Evolutionary conservation across 2,113 vertebrate species (phyloP), one percentile per base, ranked within the genome.

Genomic region (Syngnathus typhle): DNA sequence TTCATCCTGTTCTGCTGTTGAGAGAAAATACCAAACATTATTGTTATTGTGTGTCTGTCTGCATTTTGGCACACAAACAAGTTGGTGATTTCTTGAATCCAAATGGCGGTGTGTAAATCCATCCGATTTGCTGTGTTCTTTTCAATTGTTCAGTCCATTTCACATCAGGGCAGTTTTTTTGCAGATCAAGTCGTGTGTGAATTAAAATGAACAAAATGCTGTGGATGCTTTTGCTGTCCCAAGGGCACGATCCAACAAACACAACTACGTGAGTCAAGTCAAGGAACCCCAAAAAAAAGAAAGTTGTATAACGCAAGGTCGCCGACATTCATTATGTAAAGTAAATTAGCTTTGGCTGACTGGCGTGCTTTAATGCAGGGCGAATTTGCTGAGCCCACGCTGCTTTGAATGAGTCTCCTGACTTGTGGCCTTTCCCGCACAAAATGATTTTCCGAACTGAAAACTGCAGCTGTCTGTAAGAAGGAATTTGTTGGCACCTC

Each of bases 301-400:
- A 32, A 74, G 56, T 60, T 65, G 12, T n/a, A 63, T 36, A 61
- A 67, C 18, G 32, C 67, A 83, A 74, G 49, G 77, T 73, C 74
- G 75, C 9, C 12, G 41, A 76, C 76, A 75, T 67, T 84, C 72
- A 81, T 81, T 73, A 78, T 23, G 19, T 59, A 41, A 72, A 79
- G 71, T 71, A 79, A 84, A 83, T 83, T 60, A 73, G 64, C 71
- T 60, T 65, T 1, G 16, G 58, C 47, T 47, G 56, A 51, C 60
- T 65, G 44, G 64, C 71, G 59, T 63, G 77, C 51, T 79, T 74
- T 65, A 64, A 72, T 70, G 51, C 11, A 43, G 27, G 39, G 5
- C 15, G 39, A 16, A 37, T 65, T 36, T 51, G 15, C 7, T 12
- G 64, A 27, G 21, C 16, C 19, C 13, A 18, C 44, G 63, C 61